These are phyloP conservation scores for Anthopleura xanthogrammica DNA, from an alignment of 92 coral and sea anemone species.

Conservation along the genomic window DNA sequence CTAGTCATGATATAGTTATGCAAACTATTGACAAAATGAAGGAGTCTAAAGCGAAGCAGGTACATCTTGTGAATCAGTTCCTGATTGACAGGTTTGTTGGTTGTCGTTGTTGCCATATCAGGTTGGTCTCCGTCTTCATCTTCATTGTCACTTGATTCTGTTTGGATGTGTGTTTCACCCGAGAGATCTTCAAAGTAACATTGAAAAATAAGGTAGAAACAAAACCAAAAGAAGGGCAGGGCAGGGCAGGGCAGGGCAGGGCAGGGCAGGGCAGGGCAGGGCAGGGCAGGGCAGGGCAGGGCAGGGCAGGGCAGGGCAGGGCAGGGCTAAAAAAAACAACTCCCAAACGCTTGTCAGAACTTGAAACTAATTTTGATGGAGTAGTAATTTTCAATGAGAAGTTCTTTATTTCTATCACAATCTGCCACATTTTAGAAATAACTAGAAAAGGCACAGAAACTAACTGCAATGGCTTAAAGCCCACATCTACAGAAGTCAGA, in stretches of 20 bases:
- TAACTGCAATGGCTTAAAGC: background rate
- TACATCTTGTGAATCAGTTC: constrained; percentile 76
- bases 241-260: too few relatives aligned
- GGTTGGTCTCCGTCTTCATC: constrained; percentile 35
- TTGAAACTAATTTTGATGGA: too few relatives aligned
- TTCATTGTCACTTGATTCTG: constrained; percentile 41
- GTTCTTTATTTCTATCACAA: background rate
- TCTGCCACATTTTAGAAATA: too few relatives aligned
- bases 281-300: too few relatives aligned
- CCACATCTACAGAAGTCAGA: background rate
- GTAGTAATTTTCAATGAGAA: too few relatives aligned
- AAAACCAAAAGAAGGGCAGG: too few relatives aligned
- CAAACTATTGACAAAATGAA: constrained; percentile 93
- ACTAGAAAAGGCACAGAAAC: background rate
- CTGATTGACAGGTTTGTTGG: constrained; percentile 29
- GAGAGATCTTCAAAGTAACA: constrained; percentile 13
- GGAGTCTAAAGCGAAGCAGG: constrained; percentile 81
- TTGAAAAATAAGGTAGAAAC: background rate
- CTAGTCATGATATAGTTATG: constrained; percentile 94
- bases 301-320: too few relatives aligned
- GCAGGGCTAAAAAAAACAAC: too few relatives aligned
- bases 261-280: too few relatives aligned
- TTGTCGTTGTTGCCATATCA: background rate
- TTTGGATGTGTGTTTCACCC: constrained; percentile 22
- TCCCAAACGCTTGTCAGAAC: too few relatives aligned